Base-by-base conservation (phyloP, 2,113 vertebrate genomes). In the Otus sunia region DNA sequence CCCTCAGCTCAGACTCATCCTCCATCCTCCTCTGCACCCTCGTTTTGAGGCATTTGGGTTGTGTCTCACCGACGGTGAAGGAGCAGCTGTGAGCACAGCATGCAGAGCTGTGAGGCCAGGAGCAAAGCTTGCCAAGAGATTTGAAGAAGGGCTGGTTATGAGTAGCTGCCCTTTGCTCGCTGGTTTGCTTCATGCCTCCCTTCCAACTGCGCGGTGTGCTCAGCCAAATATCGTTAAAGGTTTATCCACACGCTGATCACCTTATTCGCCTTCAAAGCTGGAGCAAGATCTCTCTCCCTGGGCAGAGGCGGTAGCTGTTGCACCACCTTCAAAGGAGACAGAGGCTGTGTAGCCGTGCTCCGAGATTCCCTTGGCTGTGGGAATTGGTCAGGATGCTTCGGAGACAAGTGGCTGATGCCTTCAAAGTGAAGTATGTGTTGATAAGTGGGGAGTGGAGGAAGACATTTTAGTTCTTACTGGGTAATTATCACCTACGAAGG, bases 41-140 rank as follows among this genome's bases (percentile, higher is more conserved):
- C 12, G 0, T 66, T 47, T 53, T 2, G 75, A 93, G 92, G 36
- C 71, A 73, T 88, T 95, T 79, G 82, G 45, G 78, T 52, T 45
- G 67, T 36, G 49, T 62, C 62, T 92, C 49, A 1, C 25, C 26
- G 3, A 1, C 7, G 0, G 86, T 3, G 90, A 68, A 13, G 5
- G 73, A 96, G 90, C 96, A 97, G 96, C 93, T 97, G 96, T 5
- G 53, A 73, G 90, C 96, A 68, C 96, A 97, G 96, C 90, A 19
- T 12, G 96, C 5, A 1, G 90, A 84, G 77, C 74, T 18, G 49
- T 5, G 4, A 75, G 95, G 84, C 94, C 93, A 82, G 90, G 47
- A 95, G 89, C 76, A 85, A 36, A 67, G 53, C 79, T 82, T 90
- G 96, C 96, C 96, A 97, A 94, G 90, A 93, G 45, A 43, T 49